phyloP scores from a whole-genome alignment of 2,113 vertebrate genomes.

The Rana temporaria region DNA sequence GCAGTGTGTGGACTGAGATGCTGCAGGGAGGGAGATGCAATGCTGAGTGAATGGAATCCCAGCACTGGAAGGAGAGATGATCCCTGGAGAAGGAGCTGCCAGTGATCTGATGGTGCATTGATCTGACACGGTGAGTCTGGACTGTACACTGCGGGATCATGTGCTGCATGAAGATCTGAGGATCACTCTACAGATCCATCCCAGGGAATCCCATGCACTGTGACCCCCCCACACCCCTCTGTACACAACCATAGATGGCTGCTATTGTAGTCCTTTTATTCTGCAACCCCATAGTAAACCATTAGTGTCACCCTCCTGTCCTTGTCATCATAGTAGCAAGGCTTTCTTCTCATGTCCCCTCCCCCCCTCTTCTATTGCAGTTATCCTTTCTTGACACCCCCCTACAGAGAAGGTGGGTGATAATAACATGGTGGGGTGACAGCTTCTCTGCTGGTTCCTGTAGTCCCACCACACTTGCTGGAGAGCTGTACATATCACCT shows the following conservation, averaged over 20 bases:
- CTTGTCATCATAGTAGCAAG: not conserved
- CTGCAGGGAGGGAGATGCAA: not conserved
- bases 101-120: not conserved
- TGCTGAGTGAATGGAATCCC: constrained; percentile 3
- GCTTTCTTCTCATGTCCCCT: not conserved
- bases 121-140: not conserved
- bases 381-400: too few relatives aligned
- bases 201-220: not conserved
- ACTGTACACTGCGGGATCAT: too few relatives aligned
- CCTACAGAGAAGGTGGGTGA: too few relatives aligned
- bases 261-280: too few relatives aligned
- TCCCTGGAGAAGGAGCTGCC: not conserved
- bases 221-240: not conserved
- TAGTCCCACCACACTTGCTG: too few relatives aligned
- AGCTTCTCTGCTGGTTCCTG: too few relatives aligned
- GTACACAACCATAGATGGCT: not conserved
- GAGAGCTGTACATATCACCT: too few relatives aligned
- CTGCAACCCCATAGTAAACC: not conserved
- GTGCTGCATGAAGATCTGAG: too few relatives aligned
- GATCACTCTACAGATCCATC: too few relatives aligned
- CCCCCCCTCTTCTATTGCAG: not conserved
- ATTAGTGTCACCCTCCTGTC: not conserved
- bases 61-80: not conserved
- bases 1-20: not conserved
- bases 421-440: too few relatives aligned